Evolutionary conservation across 1,140 invertebrate genomes (phyloP).

Genomic region (Cylas formicarius): DNA sequence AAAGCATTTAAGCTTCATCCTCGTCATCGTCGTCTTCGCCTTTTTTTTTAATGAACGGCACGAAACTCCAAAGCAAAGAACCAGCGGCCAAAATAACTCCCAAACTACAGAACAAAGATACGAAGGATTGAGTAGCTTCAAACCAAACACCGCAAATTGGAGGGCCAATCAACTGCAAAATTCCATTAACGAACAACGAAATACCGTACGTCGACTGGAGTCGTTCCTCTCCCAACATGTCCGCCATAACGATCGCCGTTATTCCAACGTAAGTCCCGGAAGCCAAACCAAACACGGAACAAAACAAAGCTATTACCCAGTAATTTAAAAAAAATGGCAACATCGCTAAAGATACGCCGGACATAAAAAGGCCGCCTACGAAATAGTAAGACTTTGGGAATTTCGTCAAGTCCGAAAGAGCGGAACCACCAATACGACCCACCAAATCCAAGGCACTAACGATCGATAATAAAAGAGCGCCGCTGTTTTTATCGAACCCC

Average conservation of each 20-base stretch:
- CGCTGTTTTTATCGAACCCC: conserved; percentile 59
- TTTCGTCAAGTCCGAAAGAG: conserved; percentile 62
- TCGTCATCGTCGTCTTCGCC: conserved; percentile 5
- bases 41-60: conserved; percentile 57
- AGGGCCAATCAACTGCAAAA: conserved; percentile 70
- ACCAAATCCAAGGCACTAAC: conserved; percentile 72
- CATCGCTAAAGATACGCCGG: conserved; percentile 62
- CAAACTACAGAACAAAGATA: conserved; percentile 61
- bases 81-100: conserved; percentile 68
- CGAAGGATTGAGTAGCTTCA: conserved; percentile 56
- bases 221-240: conserved; percentile 74
- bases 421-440: conserved; percentile 73
- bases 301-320: conserved; percentile 55
- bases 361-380: conserved; percentile 66
- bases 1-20: conserved; percentile 4
- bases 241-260: conserved; percentile 77
- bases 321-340: conserved; percentile 58
- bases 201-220: conserved; percentile 78
- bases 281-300: conserved; percentile 68
- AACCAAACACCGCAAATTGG: conserved; percentile 67
- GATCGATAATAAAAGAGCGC: conserved; percentile 65
- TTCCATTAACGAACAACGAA: conserved; percentile 73
- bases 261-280: conserved; percentile 82
- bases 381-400: conserved; percentile 77
- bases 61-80: conserved; percentile 62